Conservation (phyloP, 1,140 invertebrate genomes). For the Ceratina calcarata region DNA sequence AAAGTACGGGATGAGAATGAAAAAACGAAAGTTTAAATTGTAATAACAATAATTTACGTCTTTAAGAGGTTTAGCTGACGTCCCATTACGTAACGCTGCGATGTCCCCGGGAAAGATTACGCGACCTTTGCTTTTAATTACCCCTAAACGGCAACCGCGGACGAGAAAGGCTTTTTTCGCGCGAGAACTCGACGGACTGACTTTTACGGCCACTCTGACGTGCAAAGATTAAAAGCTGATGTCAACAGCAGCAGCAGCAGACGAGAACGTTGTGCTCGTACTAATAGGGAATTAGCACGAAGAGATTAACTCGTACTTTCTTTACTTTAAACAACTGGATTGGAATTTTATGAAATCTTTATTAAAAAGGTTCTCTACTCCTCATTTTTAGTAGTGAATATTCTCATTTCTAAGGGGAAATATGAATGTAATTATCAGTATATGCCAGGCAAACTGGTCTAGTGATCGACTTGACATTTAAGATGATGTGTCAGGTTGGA, state of each 20-base stretch:
- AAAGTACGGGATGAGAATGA: background rate
- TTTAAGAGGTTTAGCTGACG: background rate
- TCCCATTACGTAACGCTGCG: background rate
- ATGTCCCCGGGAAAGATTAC: background rate
- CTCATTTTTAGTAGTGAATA: no score
- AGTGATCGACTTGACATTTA: constrained; percentile 51
- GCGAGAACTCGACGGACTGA: background rate
- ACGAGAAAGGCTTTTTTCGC: background rate
- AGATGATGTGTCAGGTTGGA: constrained; percentile 14
- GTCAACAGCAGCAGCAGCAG: background rate
- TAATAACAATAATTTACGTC: background rate
- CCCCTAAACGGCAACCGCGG: background rate
- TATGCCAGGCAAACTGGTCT: background rate
- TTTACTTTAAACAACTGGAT: no score
- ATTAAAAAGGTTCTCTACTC: no score
- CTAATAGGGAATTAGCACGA: background rate
- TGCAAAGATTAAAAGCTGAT: constrained; percentile 4
- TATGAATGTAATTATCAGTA: background rate
- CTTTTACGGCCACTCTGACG: background rate
- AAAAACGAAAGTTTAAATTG: background rate
- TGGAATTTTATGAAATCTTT: no score
- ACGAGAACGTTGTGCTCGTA: background rate
- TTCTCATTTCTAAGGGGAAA: no score
- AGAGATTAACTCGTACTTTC: no score
- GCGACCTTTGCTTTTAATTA: constrained; percentile 13